Base-by-base conservation (phyloP, 2,113 vertebrate genomes). In the Sebastes schlegelii region DNA sequence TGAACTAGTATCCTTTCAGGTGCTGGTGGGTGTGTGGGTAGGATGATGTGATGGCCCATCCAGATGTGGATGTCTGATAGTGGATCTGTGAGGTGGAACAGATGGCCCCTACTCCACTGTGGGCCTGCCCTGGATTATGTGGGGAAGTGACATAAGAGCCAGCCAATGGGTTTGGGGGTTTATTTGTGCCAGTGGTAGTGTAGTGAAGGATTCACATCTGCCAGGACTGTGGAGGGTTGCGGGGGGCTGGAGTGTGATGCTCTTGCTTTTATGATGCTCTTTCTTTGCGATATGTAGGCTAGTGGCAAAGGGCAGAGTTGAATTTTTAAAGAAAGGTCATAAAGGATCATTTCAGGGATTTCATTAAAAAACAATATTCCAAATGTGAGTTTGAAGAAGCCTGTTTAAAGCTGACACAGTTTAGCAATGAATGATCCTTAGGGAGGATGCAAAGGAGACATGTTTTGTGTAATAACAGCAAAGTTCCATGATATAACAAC, bases 61-160 rank as follows among this genome's bases (percentile, higher is more conserved):
- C 89, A 86, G 88, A 81, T 88, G 84, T 85, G 66, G 55, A 68
- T 40, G 46, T 7, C 40, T 72, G 80, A 78, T 67, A 79, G 57
- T 80, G 71, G 64, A 84, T 75, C 69, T 67, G 69, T 80, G 78
- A 81, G 63, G 34, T 72, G 76, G 90, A 77, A 84, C 90, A 92
- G 90, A 92, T 88, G 91, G 85, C 78, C 54, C 8, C 75, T 55
- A 4, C 14, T 51, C 54, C 54, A 42, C 54, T 13, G 52, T 79
- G 74, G 65, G 67, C 60, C 75, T 65, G 57, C 55, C 79, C 57
- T 80, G 86, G 82, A 89, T 90, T 88, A 87, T 68, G 57, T 65
- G 48, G 65, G 75, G 12, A 45, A 65, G 58, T 70, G 71, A 84
- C 89, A 88, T 66, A 40, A 77, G 74, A 72, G 82, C 67, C 69